A percentile compares a stretch with the other conserved stretches of the same genome.
Conservation (phyloP, 2,113 vertebrate genomes). For the Egretta garzetta region DNA sequence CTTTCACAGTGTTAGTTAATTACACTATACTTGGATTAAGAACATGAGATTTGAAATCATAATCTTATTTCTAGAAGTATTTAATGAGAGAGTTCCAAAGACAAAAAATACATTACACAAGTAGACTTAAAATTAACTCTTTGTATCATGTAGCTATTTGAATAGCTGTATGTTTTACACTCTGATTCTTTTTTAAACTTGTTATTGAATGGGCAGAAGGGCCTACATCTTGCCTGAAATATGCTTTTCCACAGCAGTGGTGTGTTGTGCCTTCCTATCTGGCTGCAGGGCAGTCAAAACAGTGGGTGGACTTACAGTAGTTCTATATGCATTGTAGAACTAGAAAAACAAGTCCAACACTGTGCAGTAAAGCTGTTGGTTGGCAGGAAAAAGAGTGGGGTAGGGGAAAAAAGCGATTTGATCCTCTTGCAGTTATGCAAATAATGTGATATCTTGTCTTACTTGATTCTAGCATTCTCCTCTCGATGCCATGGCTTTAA, state of each 20-base stretch:
- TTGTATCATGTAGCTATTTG: neutral
- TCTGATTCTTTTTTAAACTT: neutral
- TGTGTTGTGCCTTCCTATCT: neutral
- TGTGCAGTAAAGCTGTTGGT: neutral
- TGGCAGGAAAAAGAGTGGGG: neutral
- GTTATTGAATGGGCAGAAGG: neutral
- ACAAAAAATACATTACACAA: neutral
- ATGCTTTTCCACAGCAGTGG: neutral
- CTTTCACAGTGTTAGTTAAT: neutral
- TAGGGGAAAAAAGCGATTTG: neutral
- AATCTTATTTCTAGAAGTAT: neutral
- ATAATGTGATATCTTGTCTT: neutral
- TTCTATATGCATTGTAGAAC: neutral
- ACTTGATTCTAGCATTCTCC: slow-evolving; percentile 86
- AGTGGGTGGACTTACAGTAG: neutral
- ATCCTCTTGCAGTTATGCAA: neutral
- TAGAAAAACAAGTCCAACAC: neutral
- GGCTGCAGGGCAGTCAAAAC: neutral
- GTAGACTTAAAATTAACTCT: neutral
- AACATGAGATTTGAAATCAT: neutral
- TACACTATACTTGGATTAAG: neutral
- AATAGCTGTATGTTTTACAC: neutral
- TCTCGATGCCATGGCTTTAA: slow-evolving; percentile 90
- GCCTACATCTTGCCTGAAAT: neutral
- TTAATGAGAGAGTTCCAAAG: neutral